A percentile compares a stretch with the other conserved stretches of the same genome.
Conservation (phyloP, 2,888 invertebrate genomes). For the Coleophora flavipennella region DNA sequence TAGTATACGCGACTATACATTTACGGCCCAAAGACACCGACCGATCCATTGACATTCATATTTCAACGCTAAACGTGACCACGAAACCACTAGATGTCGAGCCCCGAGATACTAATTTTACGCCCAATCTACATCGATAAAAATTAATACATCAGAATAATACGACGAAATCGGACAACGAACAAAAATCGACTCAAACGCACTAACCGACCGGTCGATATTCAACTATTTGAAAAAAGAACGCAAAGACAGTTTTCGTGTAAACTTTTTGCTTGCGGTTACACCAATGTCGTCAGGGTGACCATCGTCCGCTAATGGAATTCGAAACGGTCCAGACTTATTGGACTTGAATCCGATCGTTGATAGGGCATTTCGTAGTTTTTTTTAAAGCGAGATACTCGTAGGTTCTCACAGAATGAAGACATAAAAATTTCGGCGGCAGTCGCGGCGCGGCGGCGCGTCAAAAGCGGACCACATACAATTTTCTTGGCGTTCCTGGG, state of each 20-base stretch:
- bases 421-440: slow-evolving; percentile 65
- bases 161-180: slow-evolving; percentile 24
- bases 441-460: slow-evolving; percentile 48
- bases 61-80: slow-evolving; percentile 60
- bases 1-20: slow-evolving; percentile 53
- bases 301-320: slow-evolving; percentile 49
- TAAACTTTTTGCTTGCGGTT: slow-evolving; percentile 53
- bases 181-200: slow-evolving; percentile 45
- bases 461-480: slow-evolving; percentile 65
- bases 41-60: slow-evolving; percentile 57
- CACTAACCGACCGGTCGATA: slow-evolving; percentile 24
- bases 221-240: slow-evolving; percentile 42
- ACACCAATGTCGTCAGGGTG: slow-evolving; percentile 61
- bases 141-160: slow-evolving; percentile 61
- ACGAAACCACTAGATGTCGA: slow-evolving; percentile 49
- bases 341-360: slow-evolving; percentile 40
- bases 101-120: slow-evolving; percentile 54
- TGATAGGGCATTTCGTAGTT: slow-evolving; percentile 33
- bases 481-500: slow-evolving; percentile 47
- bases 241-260: slow-evolving; percentile 45
- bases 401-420: slow-evolving; percentile 62
- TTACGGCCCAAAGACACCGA: slow-evolving; percentile 47
- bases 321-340: slow-evolving; percentile 42
- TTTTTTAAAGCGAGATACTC: slow-evolving; percentile 33
- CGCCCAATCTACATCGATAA: slow-evolving; percentile 61